phyloP scores from a whole-genome alignment of 2,888 invertebrate species.

The Dolichomitus sp. region DNA sequence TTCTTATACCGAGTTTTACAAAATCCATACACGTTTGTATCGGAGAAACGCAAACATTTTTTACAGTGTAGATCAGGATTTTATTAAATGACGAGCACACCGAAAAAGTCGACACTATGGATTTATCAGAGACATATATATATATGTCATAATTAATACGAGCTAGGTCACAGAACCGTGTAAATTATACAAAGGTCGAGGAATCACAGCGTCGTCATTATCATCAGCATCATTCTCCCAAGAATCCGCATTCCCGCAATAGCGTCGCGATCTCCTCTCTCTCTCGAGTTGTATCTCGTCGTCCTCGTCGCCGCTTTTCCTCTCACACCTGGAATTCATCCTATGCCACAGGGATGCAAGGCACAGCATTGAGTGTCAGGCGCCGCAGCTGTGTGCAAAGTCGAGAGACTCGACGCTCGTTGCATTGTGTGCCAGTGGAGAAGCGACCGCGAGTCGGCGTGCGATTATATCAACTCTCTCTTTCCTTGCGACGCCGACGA shows the following conservation, averaged over 20 bases:
- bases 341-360: slow-evolving; percentile 55
- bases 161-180: slow-evolving; percentile 32
- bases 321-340: slow-evolving; percentile 60
- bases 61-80: background rate
- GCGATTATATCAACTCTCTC: slow-evolving; percentile 64
- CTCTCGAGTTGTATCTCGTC: slow-evolving; percentile 45
- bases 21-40: too few relatives aligned
- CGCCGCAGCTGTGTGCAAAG: slow-evolving; percentile 17
- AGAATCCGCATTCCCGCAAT: slow-evolving; percentile 48
- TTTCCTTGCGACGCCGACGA: slow-evolving; percentile 41
- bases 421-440: slow-evolving; percentile 44
- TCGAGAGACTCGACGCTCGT: slow-evolving; percentile 3
- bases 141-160: slow-evolving; percentile 8
- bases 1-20: too few relatives aligned
- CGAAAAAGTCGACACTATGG: background rate
- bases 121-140: background rate
- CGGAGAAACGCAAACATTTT: too few relatives aligned
- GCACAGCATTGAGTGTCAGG: slow-evolving; percentile 12
- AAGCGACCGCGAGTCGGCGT: slow-evolving; percentile 44
- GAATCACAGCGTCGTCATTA: slow-evolving; percentile 31
- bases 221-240: slow-evolving; percentile 34
- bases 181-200: slow-evolving; percentile 45
- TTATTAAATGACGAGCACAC: background rate
- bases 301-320: slow-evolving; percentile 49
- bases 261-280: slow-evolving; percentile 25